Evolutionary conservation across 2,888 invertebrate species (phyloP), one percentile per base, ranked within the genome.

Genomic region (Pachliopta kotzebuea): DNA sequence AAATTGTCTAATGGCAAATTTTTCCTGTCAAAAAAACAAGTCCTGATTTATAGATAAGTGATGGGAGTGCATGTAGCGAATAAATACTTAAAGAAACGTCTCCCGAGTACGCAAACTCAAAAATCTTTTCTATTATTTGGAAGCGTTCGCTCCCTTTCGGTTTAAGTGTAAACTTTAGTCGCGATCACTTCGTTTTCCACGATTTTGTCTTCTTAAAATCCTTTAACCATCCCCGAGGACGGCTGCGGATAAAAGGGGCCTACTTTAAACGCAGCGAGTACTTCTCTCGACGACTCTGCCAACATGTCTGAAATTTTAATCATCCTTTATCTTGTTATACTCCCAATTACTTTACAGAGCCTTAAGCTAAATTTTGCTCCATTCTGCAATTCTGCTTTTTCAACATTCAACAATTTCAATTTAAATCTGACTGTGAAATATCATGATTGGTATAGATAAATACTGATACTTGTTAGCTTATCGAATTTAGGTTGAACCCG

Each of bases 221-320:
- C 83, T 80, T 80, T 76, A 31, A 81, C 81, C 81, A 82, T 83
- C 83, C 81, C 79, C 68, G 69, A 77, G 76, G 83, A 83, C 70
- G 72, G 75, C 71, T 72, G 73, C 73, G 80, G 79, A 73, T 80
- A 81, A 82, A 85, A 81, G 76, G 81, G 74, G 77, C 80, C 83
- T 81, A 84, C 72, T 79, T 86, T 85, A 83, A 85, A 85, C 76
- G 76, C 77, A 70, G 75, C 71, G 73, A 83, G 76, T 73, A 76
- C 77, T 78, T 72, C 76, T 75, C 72, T 71, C 75, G 76, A 80
- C 80, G 75, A 80, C 75, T 78, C 72, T 76, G 76, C 79, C 77
- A 80, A 83, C 79, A 80, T 75, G 69, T 70, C 72, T 83, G 76
- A 83, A 82, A 83, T 77, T 82, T 81, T 82, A 79, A 85, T 84